Evolutionary conservation across 1,140 invertebrate genomes (phyloP).

Genomic region (Dolichoris vasculosae): DNA sequence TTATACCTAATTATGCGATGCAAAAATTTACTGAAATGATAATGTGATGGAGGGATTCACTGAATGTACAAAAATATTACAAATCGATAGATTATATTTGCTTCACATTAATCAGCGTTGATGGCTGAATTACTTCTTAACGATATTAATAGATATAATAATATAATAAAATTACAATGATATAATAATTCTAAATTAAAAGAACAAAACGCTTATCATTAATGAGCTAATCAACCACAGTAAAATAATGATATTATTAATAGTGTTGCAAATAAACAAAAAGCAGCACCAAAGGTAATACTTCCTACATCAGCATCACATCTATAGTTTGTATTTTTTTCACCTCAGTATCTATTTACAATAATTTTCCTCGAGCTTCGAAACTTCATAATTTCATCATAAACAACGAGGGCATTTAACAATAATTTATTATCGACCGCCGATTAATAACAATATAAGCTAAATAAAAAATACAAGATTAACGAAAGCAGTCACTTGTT

Average conservation of each 20-base stretch:
- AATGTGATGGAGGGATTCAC: slow-evolving; percentile 28
- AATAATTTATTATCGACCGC: slow-evolving; percentile 24
- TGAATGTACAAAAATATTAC: slow-evolving; percentile 29
- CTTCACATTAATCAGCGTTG: not conserved
- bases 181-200: slow-evolving; percentile 4
- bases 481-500: not conserved
- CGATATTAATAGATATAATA: not conserved
- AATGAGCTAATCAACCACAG: slow-evolving; percentile 8
- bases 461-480: not conserved
- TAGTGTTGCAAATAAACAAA: slow-evolving; percentile 39
- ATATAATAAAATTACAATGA: slow-evolving; percentile 26
- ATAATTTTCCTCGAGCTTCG: slow-evolving; percentile 35
- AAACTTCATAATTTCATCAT: slow-evolving; percentile 18
- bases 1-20: not conserved
- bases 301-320: slow-evolving; percentile 19
- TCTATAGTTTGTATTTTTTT: slow-evolving; percentile 7
- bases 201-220: slow-evolving; percentile 20
- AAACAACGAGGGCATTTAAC: slow-evolving; percentile 38
- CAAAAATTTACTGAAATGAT: not conserved
- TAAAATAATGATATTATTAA: slow-evolving; percentile 35
- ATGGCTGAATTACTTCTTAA: not conserved
- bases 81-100: slow-evolving; percentile 21
- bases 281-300: slow-evolving; percentile 40
- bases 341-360: slow-evolving; percentile 37
- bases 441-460: slow-evolving; percentile 19